A percentile compares a stretch with the other conserved stretches of the same genome.
Evolutionary conservation across 2,888 invertebrate genomes (phyloP).

Genomic region (Drosophila crucigera): DNA sequence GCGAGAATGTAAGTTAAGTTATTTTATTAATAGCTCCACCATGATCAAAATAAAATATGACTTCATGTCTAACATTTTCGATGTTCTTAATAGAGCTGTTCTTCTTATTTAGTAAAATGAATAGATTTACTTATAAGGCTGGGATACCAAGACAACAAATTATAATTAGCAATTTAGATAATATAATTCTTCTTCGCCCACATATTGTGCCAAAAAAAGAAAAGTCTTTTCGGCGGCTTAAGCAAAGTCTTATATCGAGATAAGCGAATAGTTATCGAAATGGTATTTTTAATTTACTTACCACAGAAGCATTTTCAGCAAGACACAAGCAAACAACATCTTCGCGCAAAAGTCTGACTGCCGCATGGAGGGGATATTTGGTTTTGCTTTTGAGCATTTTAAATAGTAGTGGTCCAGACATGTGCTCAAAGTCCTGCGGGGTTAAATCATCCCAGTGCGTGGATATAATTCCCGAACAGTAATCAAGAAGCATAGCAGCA

Average conservation of each 20-base stretch:
- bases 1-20: neutral
- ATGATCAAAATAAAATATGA: neutral
- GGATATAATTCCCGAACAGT: slow-evolving; percentile 96
- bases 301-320: slow-evolving; percentile 95
- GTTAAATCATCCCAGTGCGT: slow-evolving; percentile 95
- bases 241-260: neutral
- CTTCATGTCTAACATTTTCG: neutral
- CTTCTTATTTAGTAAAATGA: neutral
- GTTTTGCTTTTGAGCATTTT: slow-evolving; percentile 97
- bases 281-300: slow-evolving; percentile 85
- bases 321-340: slow-evolving; percentile 98
- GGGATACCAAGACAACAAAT: neutral
- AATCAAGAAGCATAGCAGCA: slow-evolving; percentile 92
- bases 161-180: neutral
- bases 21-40: neutral
- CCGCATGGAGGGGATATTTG: slow-evolving; percentile 94
- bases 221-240: neutral
- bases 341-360: slow-evolving; percentile 94
- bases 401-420: slow-evolving; percentile 95
- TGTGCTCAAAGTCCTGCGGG: slow-evolving; percentile 95
- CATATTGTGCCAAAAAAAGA: neutral
- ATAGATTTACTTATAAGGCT: neutral
- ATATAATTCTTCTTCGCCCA: neutral
- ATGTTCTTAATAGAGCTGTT: neutral
- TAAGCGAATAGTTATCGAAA: neutral